Conservation (phyloP, 2,113 vertebrate species). For the Alces alces region DNA sequence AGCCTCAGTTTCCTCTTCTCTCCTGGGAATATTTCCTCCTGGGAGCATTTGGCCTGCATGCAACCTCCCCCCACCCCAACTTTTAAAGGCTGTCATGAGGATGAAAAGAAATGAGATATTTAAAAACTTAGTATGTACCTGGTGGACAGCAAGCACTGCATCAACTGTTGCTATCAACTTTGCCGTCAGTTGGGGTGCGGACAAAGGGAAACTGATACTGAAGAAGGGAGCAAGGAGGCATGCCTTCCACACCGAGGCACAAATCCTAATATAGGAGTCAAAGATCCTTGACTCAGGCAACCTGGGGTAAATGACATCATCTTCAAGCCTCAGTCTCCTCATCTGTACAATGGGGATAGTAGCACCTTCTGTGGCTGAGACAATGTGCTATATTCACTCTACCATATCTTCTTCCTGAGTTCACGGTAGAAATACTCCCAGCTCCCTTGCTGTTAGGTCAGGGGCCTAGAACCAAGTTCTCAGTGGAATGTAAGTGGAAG, state of each 20-base stretch:
- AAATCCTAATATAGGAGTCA: not conserved
- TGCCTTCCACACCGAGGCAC: not conserved
- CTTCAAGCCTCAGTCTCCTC: not conserved
- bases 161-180: not conserved
- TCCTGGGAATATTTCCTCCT: not conserved
- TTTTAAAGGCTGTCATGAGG: not conserved
- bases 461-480: not conserved
- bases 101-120: not conserved
- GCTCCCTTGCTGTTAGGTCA: not conserved
- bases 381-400: no score
- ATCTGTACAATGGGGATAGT: not conserved
- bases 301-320: not conserved
- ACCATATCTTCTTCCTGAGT: not conserved
- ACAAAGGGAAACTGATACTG: not conserved
- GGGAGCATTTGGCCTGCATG: no score
- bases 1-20: not conserved
- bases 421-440: not conserved
- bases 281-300: not conserved
- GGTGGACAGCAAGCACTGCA: not conserved
- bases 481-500: not conserved
- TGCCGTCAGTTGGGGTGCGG: accelerated
- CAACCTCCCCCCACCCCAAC: accelerated
- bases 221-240: not conserved
- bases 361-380: not conserved
- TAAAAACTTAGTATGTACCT: not conserved